Base-by-base conservation (phyloP, 2,113 vertebrate species). In the Capricornis sumatraensis region DNA sequence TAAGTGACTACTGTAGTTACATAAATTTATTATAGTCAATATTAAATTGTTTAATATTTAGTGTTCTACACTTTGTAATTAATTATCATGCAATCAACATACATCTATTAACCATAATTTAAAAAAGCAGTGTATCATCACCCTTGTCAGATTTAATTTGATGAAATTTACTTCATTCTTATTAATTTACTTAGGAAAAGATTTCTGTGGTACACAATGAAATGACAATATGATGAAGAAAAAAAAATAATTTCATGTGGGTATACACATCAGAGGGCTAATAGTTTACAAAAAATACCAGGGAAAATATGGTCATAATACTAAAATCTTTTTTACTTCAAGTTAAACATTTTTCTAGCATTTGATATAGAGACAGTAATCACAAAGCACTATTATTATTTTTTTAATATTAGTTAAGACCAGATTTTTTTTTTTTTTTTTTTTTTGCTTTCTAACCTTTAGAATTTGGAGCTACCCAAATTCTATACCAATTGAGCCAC, bases 21-120 rank as follows among this genome's bases (percentile, higher is more conserved):
- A 97, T 91, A 96, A 96, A 91, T 67, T 97, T 96, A 78, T 96
- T 90, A 33, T 3, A 92, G 43, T 84, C 50, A 94, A 76, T 89
- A 71, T 97, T 93, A 96, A 98, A 94, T 91, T 96, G 23, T 89
- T 97, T 94, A 90, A 6, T 84, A 82, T 87, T 97, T 90, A 90
- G 30, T 89, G 28, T 95, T 93, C 71, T 64, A 52, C 13, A 91
- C 10, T 95, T 96, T 96, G 12, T 62, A 97, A 94, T 96, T 97
- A 40, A 91, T 96, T 97, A 45, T 71, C 36, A 95, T 94, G 8
- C 40, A 97, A 94, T 97, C 13, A 43, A 82, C 55, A 96, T 88
- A 50, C 50, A 96, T 89, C 40, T 95, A 93, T 91, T 55, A 95
- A 58, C 19, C 11, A 88, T 90, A 95, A 97, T 90, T 98, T 98